phyloP scores from a whole-genome alignment of 2,113 vertebrate genomes.

The Daboia siamensis region DNA sequence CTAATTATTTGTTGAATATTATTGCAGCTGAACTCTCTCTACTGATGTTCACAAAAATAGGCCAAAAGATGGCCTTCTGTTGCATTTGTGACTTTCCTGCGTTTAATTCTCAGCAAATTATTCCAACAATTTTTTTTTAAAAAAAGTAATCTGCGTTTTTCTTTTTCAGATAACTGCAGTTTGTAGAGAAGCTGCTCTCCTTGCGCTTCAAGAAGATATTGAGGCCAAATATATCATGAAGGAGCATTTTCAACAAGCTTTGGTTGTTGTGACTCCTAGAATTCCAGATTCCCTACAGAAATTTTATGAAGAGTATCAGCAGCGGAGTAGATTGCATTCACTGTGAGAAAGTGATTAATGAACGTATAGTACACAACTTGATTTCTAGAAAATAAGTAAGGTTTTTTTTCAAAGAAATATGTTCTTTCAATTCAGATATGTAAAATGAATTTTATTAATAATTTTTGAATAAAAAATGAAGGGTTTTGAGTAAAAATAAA shows the following conservation, averaged over 20 bases:
- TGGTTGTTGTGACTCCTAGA: constrained; percentile 81
- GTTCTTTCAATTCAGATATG: constrained; percentile 15
- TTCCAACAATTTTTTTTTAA: background rate
- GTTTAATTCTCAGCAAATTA: background rate
- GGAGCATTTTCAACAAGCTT: constrained; percentile 80
- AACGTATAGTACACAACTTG: background rate
- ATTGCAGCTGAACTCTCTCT: background rate
- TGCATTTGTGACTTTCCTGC: background rate
- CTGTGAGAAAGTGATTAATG: constrained; percentile 65
- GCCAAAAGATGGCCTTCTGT: background rate
- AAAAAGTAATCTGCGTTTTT: background rate
- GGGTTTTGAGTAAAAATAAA: background rate
- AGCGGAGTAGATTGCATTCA: constrained; percentile 72
- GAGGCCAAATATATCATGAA: constrained; percentile 68
- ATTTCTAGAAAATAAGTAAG: constrained; percentile 19
- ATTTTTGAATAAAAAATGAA: constrained; percentile 19
- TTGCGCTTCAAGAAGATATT: constrained; percentile 92
- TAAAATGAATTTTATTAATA: constrained; percentile 13
- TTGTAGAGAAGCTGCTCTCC: constrained; percentile 90
- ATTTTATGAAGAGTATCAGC: constrained; percentile 85
- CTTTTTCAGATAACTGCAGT: constrained; percentile 85
- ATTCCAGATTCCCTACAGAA: constrained; percentile 84
- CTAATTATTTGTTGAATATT: background rate
- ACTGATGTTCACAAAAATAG: background rate
- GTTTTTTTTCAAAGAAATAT: background rate